These are phyloP conservation scores for Drosophila falleni DNA, from an alignment of 2,888 invertebrate species.

Conservation along the genomic window DNA sequence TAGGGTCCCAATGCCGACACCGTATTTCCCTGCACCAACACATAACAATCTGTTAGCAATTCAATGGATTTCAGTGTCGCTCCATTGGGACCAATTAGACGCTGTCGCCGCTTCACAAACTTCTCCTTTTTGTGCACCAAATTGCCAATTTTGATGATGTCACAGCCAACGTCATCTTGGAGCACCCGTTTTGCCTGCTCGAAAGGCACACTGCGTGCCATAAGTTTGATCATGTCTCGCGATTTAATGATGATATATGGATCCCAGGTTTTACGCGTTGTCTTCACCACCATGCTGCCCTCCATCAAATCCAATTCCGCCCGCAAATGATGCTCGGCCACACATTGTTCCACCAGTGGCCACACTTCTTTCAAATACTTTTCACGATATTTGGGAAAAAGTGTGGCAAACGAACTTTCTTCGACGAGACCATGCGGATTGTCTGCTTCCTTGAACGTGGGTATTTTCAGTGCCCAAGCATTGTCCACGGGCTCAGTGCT, in stretches of 20 bases:
- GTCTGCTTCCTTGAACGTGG: conserved; percentile 94
- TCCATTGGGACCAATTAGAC: conserved; percentile 98
- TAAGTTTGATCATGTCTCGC: conserved; percentile 96
- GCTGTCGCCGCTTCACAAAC: conserved; percentile 96
- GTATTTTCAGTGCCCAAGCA: conserved; percentile 95
- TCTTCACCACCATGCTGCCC: conserved; percentile 97
- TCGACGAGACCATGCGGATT: conserved; percentile 93
- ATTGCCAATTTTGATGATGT: conserved; percentile 98
- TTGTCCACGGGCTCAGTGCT: conserved; percentile 90
- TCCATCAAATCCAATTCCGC: conserved; percentile 97
- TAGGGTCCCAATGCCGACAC: conserved; percentile 98
- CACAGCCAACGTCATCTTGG: conserved; percentile 96
- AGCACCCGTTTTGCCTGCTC: conserved; percentile 96
- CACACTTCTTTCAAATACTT: conserved; percentile 97
- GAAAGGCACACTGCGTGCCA: conserved; percentile 98
- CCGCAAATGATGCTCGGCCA: conserved; percentile 92
- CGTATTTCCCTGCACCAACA: conserved; percentile 98
- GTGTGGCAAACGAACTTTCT: conserved; percentile 98
- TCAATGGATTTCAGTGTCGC: conserved; percentile 99
- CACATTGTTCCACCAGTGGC: conserved; percentile 95
- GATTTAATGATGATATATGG: conserved; percentile 98
- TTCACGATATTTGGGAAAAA: conserved; percentile 99
- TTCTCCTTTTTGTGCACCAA: conserved; percentile 96
- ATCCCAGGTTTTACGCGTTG: conserved; percentile 99
- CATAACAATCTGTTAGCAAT: conserved; percentile 97